Evolutionary conservation across 2,113 vertebrate species (phyloP).

Genomic region (Cyprinodon brontotheroides): DNA sequence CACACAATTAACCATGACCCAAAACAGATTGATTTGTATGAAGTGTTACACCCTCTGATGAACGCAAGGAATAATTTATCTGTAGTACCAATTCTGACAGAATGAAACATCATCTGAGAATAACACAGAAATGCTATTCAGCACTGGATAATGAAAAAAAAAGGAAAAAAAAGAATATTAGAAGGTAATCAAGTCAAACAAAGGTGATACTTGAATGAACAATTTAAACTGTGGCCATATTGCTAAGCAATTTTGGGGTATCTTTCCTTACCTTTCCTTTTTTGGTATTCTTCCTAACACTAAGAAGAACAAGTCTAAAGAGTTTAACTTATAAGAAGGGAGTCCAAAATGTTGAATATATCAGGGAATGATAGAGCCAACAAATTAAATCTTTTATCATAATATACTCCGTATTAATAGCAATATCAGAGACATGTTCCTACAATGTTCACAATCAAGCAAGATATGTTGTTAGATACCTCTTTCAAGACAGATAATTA

Average conservation of each 20-base stretch:
- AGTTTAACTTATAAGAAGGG: slow-evolving; percentile 21
- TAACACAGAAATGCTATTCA: neutral
- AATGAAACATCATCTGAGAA: slow-evolving; percentile 2
- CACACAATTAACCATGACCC: slow-evolving; percentile 64
- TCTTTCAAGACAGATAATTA: too few relatives aligned
- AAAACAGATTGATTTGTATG: slow-evolving; percentile 65
- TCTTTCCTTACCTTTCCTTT: slow-evolving; percentile 3
- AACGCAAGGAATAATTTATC: slow-evolving; percentile 35
- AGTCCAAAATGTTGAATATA: slow-evolving; percentile 52
- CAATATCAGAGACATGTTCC: slow-evolving; percentile 6
- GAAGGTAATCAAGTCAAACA: neutral
- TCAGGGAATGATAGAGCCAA: slow-evolving; percentile 51
- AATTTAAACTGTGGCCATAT: neutral
- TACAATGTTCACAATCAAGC: slow-evolving; percentile 16
- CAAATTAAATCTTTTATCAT: slow-evolving; percentile 1
- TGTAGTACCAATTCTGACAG: slow-evolving; percentile 16
- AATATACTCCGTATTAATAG: neutral
- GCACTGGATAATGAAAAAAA: neutral
- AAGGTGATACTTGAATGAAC: neutral
- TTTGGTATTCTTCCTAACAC: neutral
- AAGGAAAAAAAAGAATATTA: neutral
- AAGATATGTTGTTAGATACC: neutral
- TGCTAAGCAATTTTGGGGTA: neutral
- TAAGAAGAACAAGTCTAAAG: slow-evolving; percentile 23
- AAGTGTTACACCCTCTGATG: slow-evolving; percentile 45